Percentiles rank a stretch among this genome's conserved stretches.
These are phyloP conservation scores for Cataglyphis livida DNA, from an alignment of 2,888 invertebrate genomes.

Conservation along the genomic window DNA sequence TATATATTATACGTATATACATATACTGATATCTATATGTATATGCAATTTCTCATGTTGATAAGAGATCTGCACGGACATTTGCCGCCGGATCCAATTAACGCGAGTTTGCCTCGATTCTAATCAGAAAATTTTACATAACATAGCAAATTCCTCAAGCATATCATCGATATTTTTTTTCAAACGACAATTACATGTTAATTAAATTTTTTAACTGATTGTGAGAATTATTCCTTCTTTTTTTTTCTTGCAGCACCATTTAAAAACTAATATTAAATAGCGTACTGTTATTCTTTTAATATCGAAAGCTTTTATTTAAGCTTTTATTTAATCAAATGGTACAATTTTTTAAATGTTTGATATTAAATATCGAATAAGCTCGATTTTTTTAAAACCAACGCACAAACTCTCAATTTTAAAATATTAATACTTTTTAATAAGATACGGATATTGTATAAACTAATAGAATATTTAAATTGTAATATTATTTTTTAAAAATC, in stretches of 20 bases:
- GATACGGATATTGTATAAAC: background rate
- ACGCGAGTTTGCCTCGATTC: background rate
- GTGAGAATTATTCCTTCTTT: background rate
- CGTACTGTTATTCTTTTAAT: background rate
- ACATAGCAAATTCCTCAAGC: background rate
- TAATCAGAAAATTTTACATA: constrained; percentile 10
- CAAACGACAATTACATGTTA: constrained; percentile 1
- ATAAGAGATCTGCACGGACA: background rate
- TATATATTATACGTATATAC: background rate
- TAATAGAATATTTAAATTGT: background rate
- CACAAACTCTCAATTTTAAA: background rate
- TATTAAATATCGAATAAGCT: background rate
- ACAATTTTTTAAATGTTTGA: background rate
- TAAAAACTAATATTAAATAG: background rate
- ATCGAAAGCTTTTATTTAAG: background rate
- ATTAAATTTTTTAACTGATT: background rate
- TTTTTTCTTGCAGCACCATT: background rate
- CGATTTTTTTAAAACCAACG: background rate
- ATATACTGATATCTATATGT: background rate
- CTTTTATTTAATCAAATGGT: background rate
- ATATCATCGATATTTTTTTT: background rate
- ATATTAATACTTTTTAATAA: background rate
- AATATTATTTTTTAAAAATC: background rate
- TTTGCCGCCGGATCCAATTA: background rate
- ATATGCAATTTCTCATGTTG: background rate